Base-by-base conservation (phyloP, 2,888 invertebrate species). In the Cynaeus angustus region DNA sequence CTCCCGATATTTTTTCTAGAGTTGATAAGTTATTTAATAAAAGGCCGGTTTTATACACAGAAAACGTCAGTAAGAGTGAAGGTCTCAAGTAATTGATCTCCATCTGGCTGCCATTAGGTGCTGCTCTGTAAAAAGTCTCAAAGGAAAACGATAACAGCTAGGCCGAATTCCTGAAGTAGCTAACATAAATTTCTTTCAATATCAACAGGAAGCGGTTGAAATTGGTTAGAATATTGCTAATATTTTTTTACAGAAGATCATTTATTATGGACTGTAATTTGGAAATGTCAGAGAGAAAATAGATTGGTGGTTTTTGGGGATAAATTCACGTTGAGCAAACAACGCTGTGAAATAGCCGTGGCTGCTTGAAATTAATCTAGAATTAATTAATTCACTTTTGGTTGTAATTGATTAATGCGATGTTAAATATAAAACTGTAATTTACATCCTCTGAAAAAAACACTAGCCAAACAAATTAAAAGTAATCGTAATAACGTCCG, bases 141-240 rank as follows among this genome's bases (percentile, higher is more conserved):
- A 53, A 53, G 53, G 53, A 14, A 53, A 53, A 33, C 33, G 53
- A 53, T 53, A 53, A 53, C 53, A 53, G 33, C 53, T 53, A 37
- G 28, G 13, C 53, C 53, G 37, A 53, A 12, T 53, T 33, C 53
- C 53, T 8, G 14, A 53, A 53, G 53, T 53, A 16, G 37, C 37
- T 53, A 9, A 37, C 53, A 53, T 53, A 53, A 53, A 53, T 53
- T 53, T 14, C 16, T 13, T n/a, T 13, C 14, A 14, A 37, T 33
- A 33, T 53, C 12, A 53, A 9, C 37, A 53, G 9, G 53, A 53
- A 53, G 8, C 9, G 14, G 37, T 37, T 53, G 53, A 26, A 12
- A 53, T 37, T 53, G 28, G 53, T 26, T 14, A 53, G 33, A 33
- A 14, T 53, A 37, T 53, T 14, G 9, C 53, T 3, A 53, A 33